Evolutionary conservation across 2,113 vertebrate species (phyloP), one percentile per base, ranked within the genome.

Genomic region (Vombatus ursinus): DNA sequence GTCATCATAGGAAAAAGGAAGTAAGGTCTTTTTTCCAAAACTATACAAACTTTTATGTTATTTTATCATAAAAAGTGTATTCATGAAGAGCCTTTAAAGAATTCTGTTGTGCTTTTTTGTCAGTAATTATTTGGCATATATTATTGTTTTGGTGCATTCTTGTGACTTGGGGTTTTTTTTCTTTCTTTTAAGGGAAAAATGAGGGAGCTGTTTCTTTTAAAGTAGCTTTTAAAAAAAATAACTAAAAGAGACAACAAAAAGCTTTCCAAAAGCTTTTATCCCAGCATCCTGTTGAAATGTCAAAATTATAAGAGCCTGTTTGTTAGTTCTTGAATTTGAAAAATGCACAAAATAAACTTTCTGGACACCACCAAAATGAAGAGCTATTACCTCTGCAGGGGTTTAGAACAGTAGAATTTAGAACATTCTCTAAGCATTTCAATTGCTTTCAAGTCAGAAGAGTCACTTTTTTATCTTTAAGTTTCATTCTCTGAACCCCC

Each of bases 321-420:
- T 95, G 91, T 93, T 89, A 97, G 94, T 93, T 96, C 93, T 94
- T 93, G 93, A 96, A 97, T 97, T 96, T 93, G 44, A 95, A 97
- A 97, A 96, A 22, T 93, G 23, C 28, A 89, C 37, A 90, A 95
- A 97, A 96, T 96, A 97, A 98, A 95, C 54, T 97, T 96, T 91
- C 92, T 91, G 48, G 52, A 96, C n/a, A 93, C 28, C 92, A 68
- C 89, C 95, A 93, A 96, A 97, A 96, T 96, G 89, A 97, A 37
- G 95, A 57, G 37, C 57, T 95, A 96, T 96, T 97, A 96, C 97
- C 94, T 96, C 95, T 89, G 91, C 90, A 94, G 93, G 95, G 92
- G 90, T 92, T 96, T 84, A 95, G 77, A 96, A 14, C 77, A 89
- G 52, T 31, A 61, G 92, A 49, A 49, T 91, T 96, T 89, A 94